Evolutionary conservation across 2,888 invertebrate species (phyloP).

Genomic region (Drosophila vallismaia): DNA sequence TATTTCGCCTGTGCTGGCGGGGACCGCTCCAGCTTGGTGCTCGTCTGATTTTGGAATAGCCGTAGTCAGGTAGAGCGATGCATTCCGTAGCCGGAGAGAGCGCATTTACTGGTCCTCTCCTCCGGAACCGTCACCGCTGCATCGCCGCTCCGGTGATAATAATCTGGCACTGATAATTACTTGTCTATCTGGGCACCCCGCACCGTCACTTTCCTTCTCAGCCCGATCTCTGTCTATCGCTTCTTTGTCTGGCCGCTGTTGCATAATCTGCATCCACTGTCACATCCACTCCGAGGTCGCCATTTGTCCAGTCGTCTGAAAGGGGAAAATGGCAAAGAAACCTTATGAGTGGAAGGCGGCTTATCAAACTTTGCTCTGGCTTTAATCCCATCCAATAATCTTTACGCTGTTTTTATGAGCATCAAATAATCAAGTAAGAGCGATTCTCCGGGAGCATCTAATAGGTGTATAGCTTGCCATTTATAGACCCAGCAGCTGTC

Average conservation of each 20-base stretch:
- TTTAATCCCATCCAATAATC: conserved; percentile 18
- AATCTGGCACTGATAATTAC: conserved; percentile 67
- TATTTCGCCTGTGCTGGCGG: conserved; percentile 19
- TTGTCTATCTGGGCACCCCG: conserved; percentile 32
- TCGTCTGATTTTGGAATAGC: conserved; percentile 59
- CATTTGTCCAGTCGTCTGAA: conserved; percentile 37
- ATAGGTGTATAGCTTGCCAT: conserved; percentile 18
- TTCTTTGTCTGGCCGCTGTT: conserved; percentile 32
- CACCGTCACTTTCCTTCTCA: background rate
- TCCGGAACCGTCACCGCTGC: conserved; percentile 32
- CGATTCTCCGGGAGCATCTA: background rate
- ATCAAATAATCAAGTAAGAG: conserved; percentile 1
- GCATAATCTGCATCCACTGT: conserved; percentile 34
- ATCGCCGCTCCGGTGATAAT: conserved; percentile 62
- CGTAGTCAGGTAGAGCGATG: conserved; percentile 34
- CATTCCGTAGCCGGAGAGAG: conserved; percentile 35
- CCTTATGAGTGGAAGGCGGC: conserved; percentile 16
- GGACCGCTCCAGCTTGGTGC: conserved; percentile 43
- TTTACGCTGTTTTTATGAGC: conserved; percentile 3
- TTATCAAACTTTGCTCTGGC: conserved; percentile 21
- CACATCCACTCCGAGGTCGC: conserved; percentile 17
- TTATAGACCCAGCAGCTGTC: conserved; percentile 15
- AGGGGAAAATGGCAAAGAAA: conserved; percentile 9
- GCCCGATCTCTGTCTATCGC: conserved; percentile 34
- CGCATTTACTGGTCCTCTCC: conserved; percentile 20